Percentiles rank a stretch among this genome's conserved stretches.
Conservation (phyloP, 2,113 vertebrate genomes). For the Nothobranchius furzeri region DNA sequence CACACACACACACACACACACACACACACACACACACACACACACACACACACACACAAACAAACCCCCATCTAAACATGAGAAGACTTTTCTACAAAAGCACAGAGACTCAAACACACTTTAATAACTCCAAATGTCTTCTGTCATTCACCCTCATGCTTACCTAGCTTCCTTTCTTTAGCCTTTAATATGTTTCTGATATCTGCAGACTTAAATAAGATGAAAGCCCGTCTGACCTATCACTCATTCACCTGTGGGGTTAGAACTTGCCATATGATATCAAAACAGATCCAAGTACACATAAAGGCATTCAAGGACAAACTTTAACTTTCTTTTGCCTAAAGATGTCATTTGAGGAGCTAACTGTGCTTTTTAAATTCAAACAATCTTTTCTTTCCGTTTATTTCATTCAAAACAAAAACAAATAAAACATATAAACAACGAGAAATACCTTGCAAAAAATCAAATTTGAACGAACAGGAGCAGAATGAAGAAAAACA, state of each 20-base stretch:
- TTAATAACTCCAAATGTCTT: conserved; percentile 47
- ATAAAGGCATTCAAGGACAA: conserved; percentile 12
- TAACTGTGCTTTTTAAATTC: conserved; percentile 63
- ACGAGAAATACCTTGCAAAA: too few species aligned
- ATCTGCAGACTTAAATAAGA: conserved; percentile 32
- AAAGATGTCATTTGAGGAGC: conserved; percentile 38
- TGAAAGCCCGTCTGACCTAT: conserved; percentile 6
- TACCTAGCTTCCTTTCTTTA: conserved; percentile 16
- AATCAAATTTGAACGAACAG: too few species aligned
- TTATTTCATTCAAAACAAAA: too few species aligned
- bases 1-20: neutral
- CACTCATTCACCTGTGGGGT: conserved; percentile 13
- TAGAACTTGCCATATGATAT: conserved; percentile 28
- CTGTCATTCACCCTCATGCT: conserved; percentile 38
- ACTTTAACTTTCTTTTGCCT: conserved; percentile 7
- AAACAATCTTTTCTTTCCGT: conserved; percentile 10
- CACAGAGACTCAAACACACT: conserved; percentile 14
- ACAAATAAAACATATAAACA: too few species aligned
- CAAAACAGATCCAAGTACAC: conserved; percentile 32
- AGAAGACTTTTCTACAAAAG: neutral
- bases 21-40: conserved; percentile 1
- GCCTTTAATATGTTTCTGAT: conserved; percentile 38
- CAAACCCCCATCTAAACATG: neutral
- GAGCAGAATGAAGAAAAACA: too few species aligned
- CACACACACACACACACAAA: neutral